Conservation (phyloP, 2,888 invertebrate species). For the Amphipyra berbera region DNA sequence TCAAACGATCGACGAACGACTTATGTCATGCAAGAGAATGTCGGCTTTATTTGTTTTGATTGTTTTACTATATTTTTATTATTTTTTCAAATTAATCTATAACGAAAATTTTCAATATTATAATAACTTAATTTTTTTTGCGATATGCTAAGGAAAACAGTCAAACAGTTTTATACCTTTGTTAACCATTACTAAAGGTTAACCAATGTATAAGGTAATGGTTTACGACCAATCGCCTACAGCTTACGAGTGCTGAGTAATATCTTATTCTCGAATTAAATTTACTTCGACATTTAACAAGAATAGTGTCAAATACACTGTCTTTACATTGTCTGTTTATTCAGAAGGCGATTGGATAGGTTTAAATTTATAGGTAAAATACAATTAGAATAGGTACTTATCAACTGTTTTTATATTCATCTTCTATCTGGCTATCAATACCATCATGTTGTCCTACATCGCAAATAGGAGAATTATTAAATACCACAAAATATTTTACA, state of each 20-base stretch:
- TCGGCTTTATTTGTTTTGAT: constrained; percentile 60
- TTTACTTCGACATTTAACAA: constrained; percentile 48
- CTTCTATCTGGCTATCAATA: background rate
- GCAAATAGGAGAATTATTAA: background rate
- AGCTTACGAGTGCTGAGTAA: constrained; percentile 24
- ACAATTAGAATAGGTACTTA: background rate
- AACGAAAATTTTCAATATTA: background rate
- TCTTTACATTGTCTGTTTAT: constrained; percentile 30
- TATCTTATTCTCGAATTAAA: constrained; percentile 42
- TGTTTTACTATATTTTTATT: constrained; percentile 34
- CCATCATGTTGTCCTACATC: background rate
- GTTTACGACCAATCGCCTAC: constrained; percentile 39
- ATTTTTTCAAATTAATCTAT: background rate
- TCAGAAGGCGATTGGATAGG: constrained; percentile 11
- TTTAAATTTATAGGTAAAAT: constrained; percentile 11
- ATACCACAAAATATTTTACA: too few relatives aligned
- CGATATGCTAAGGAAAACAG: background rate
- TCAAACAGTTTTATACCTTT: background rate
- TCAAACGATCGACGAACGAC: constrained; percentile 77
- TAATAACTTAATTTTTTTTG: background rate
- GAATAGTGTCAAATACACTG: constrained; percentile 44
- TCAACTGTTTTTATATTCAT: background rate
- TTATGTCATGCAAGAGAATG: constrained; percentile 75
- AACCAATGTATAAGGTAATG: constrained; percentile 1
- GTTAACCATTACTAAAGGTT: background rate